Evolutionary conservation across 2,888 invertebrate species (phyloP), one percentile per base, ranked within the genome.

Genomic region (Melikaiella ostensackeni): DNA sequence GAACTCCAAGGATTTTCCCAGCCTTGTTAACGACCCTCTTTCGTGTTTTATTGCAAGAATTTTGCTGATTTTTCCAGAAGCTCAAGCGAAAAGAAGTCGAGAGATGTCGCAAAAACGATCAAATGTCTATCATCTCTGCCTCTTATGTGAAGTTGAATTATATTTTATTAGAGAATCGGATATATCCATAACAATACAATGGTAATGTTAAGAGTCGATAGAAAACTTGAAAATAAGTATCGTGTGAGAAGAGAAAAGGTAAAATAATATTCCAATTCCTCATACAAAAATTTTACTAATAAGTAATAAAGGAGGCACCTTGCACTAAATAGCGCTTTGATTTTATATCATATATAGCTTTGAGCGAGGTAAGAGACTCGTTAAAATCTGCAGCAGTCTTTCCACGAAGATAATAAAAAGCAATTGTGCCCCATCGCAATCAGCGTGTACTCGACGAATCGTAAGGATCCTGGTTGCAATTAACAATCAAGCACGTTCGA

Each of bases 401-500:
- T 50, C 30, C 19, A 50, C 19, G 70, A 33, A 9, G 21, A 11
- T 33, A 46, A 70, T 70, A 70, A 70, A 70, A 70, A 70, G 70
- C 50, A 70, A 70, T 70, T 50, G 70, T 50, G n/a, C 70, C 70
- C 50, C n/a, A 30, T 50, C 30, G 50, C 70, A 70, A 70, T 70
- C 70, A 70, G n/a, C 11, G 70, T 50, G 27, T 7, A 21, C 35
- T 64, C 38, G n/a, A 50, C 30, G 70, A 50, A 30, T 70, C 70
- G 50, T 70, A 50, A 70, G 50, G 70, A 50, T 70, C 30, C 33
- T 50, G 70, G 50, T 50, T 70, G 50, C 70, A 70, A 70, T 70
- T 70, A 70, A 70, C 70, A 70, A 70, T 70, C 70, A 70, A 19
- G 70, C 70, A 70, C 70, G 70, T 70, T 70, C 70, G 50, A 50